phyloP scores from a whole-genome alignment of 2,797 vertebrate species.

The Aldrovandia affinis region DNA sequence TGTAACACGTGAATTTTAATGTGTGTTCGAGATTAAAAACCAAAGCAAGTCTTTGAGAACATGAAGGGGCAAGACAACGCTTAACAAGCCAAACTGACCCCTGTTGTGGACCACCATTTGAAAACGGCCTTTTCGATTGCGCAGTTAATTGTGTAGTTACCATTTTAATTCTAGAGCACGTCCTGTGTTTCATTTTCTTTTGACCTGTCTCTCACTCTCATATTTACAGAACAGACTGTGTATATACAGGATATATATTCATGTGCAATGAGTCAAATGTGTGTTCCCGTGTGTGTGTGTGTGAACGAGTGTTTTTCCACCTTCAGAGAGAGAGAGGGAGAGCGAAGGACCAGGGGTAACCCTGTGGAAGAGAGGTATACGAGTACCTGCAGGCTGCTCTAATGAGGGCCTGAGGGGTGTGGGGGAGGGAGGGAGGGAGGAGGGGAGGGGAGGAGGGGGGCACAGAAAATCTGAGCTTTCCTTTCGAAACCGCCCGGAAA shows the following conservation, averaged over 20 bases:
- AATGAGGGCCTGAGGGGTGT: conserved; percentile 33
- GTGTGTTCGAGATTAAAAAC: not conserved
- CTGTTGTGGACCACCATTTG: no score
- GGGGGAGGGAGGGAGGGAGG: no score
- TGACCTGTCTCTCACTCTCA: no score
- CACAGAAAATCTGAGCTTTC: not conserved
- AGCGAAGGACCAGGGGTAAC: conserved; percentile 22
- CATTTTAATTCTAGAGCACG: no score
- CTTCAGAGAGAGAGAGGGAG: conserved; percentile 21
- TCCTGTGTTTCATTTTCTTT: no score
- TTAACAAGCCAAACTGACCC: no score
- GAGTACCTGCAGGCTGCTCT: conserved; percentile 31
- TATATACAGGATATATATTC: no score
- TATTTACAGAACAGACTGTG: no score
- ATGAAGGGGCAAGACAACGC: not conserved
- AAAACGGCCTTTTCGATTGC: no score
- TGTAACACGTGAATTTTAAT: not conserved
- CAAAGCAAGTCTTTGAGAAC: not conserved
- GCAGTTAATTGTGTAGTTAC: no score
- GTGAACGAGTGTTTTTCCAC: not conserved
- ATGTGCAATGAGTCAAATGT: not conserved
- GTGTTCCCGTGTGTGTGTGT: not conserved
- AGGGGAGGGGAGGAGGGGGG: not conserved
- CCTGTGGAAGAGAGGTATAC: not conserved
- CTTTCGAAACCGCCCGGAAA: conserved; percentile 22